A percentile compares a stretch with the other conserved stretches of the same genome.
Conservation (phyloP, 2,888 invertebrate genomes). For the Sinohyriopsis cumingii region DNA sequence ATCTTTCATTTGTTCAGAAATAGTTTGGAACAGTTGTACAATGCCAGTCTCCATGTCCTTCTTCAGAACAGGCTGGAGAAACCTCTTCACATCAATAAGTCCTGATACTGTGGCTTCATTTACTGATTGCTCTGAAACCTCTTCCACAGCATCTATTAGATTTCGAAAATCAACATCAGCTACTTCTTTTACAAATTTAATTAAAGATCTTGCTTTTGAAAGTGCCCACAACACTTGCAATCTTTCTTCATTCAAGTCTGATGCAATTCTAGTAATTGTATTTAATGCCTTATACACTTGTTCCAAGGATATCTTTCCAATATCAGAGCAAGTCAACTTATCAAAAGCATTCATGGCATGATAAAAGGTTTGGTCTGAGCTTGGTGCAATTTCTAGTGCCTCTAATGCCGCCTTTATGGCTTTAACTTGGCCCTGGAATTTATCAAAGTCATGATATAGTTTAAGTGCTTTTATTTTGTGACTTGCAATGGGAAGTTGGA, state of each 20-base stretch:
- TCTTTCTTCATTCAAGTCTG: too few relatives aligned
- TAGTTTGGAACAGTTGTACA: not conserved
- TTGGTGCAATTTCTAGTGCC: too few relatives aligned
- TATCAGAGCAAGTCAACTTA: conserved; percentile 14
- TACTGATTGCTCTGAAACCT: conserved; percentile 48
- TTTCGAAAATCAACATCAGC: conserved; percentile 44
- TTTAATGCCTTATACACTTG: conserved; percentile 5
- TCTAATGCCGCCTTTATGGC: too few relatives aligned
- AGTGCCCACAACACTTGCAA: conserved; percentile 18
- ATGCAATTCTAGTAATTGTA: conserved; percentile 6
- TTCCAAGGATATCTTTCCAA: too few relatives aligned
- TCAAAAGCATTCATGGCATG: conserved; percentile 15
- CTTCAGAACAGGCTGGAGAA: conserved; percentile 26
- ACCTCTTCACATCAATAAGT: conserved; percentile 40
- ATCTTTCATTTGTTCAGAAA: conserved; percentile 15
- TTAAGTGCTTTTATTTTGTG: too few relatives aligned
- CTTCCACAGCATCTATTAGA: conserved; percentile 50
- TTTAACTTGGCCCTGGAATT: too few relatives aligned
- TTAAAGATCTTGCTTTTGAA: conserved; percentile 15
- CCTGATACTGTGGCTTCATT: conserved; percentile 43
- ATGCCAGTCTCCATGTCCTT: not conserved
- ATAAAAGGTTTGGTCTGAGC: conserved; percentile 5
- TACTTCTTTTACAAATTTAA: conserved; percentile 31
- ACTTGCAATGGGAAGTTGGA: too few relatives aligned
- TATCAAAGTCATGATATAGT: too few relatives aligned